Conservation (phyloP, 2,888 invertebrate genomes). For the Eupithecia dodoneata region DNA sequence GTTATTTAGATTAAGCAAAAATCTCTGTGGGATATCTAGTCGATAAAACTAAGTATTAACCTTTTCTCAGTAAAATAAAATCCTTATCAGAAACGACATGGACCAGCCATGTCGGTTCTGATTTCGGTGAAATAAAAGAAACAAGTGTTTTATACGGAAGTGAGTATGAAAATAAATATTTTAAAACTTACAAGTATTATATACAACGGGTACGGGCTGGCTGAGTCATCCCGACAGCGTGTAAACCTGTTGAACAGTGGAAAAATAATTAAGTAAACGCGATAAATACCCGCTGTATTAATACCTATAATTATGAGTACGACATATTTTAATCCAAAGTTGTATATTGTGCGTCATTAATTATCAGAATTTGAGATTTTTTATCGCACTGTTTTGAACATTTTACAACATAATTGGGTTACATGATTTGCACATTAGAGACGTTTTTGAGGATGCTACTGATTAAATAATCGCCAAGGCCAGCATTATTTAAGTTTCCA, state of each 20-base stretch:
- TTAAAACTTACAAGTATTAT: too few species aligned
- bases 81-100: not conserved
- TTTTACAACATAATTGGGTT: conserved; percentile 3
- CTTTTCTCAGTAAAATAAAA: not conserved
- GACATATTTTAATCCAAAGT: conserved; percentile 2
- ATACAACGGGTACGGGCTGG: too few species aligned
- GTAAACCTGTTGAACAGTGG: too few species aligned
- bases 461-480: conserved; percentile 21
- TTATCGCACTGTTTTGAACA: conserved; percentile 8
- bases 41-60: not conserved
- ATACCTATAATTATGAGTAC: conserved; percentile 5
- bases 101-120: not conserved
- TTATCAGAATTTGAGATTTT: conserved; percentile 1
- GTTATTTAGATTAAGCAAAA: too few species aligned
- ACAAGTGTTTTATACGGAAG: conserved; percentile 29
- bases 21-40: not conserved
- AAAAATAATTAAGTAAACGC: too few species aligned
- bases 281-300: too few species aligned
- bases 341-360: conserved; percentile 29
- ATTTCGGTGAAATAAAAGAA: conserved; percentile 21
- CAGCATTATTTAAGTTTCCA: conserved; percentile 16
- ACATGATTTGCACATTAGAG: conserved; percentile 8
- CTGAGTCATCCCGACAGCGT: too few species aligned
- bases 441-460: conserved; percentile 14
- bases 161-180: not conserved